These are phyloP conservation scores for Hippocampus zosterae DNA, from an alignment of 2,113 vertebrate species.

Conservation along the genomic window DNA sequence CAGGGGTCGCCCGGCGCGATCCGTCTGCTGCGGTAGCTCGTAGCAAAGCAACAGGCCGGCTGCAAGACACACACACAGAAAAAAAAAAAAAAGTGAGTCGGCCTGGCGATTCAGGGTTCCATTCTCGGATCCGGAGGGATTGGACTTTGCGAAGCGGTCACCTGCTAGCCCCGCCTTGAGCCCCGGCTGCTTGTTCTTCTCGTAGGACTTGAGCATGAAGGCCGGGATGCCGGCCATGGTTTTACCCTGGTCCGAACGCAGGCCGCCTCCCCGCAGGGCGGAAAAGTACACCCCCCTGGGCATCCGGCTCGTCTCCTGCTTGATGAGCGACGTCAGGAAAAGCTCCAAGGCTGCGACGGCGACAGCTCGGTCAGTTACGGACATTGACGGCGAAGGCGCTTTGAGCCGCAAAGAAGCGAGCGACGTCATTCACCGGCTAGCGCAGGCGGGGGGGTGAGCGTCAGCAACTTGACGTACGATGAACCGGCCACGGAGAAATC, in stretches of 20 bases:
- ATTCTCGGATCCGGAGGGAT: background rate
- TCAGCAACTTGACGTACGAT: constrained; percentile 85
- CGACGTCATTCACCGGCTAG: constrained; percentile 75
- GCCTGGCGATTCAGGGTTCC: too few species aligned
- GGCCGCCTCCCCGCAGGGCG: constrained; percentile 73
- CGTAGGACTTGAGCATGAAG: constrained; percentile 90
- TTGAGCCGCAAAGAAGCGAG: background rate
- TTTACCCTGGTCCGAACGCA: constrained; percentile 83
- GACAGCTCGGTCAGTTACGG: too few species aligned
- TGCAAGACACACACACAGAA: constrained; percentile 44
- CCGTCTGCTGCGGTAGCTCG: constrained; percentile 82
- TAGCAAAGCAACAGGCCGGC: constrained; percentile 88
- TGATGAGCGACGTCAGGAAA: constrained; percentile 84
- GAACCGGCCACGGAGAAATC: constrained; percentile 82
- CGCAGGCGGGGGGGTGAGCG: constrained; percentile 68
- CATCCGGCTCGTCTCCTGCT: constrained; percentile 90
- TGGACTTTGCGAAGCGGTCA: constrained; percentile 29
- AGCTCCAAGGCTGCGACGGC: constrained; percentile 76
- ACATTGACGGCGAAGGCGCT: too few species aligned
- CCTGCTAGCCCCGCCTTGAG: constrained; percentile 91
- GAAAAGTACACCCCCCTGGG: constrained; percentile 90
- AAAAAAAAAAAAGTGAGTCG: background rate
- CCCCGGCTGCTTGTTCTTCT: constrained; percentile 93
- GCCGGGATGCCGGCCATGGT: constrained; percentile 81
- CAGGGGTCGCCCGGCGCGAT: constrained; percentile 83